Base-by-base conservation (phyloP, 1,140 invertebrate species). In the Aporrectodea caliginosa region DNA sequence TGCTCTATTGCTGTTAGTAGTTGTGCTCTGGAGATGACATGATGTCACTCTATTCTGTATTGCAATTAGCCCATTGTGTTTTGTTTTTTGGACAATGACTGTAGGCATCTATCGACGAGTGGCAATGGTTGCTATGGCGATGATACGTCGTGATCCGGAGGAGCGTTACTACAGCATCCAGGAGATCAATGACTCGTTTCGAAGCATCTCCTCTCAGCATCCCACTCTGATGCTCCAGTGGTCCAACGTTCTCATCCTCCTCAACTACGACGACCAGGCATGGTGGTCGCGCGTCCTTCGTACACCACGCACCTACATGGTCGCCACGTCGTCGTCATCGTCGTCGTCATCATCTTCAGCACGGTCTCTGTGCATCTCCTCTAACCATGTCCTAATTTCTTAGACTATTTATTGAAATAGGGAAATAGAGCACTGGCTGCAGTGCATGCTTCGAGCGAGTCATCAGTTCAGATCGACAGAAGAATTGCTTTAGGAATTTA, bases 181-280 rank as follows among this genome's bases (percentile, higher is more conserved):
- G 0, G 84, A 91, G 68, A 88, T 92, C 12, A 92, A 92, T 83
- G 82, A 85, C 27, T 82, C 89, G 12, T 92, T 93, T 84, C 71
- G 91, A 27, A 87, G 88, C 32, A 81, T 91, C 79, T 89, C 85
- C 81, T 88, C 79, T 79, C 85, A 83, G 2, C 91, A 90, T 81
- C 92, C 93, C 0, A 87, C 91, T 32, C 83, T 93, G n/a, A 90
- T 90, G 0, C 90, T 92, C 75, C 91, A 92, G 58, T 94, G 92
- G 92, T 91, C 90, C 73, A 92, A 93, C 82, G 82, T 93, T n/a
- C 89, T 93, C 80, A 92, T 92, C 1, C 83, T 93, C 14, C 85
- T 93, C 31, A 91, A 92, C 79, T 92, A 91, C 84, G 91, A 91
- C 78, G 89, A 91, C 78, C 88, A 90, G 71, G 82, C 81, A 0